A percentile compares a stretch with the other conserved stretches of the same genome.
phyloP scores from a whole-genome alignment of 2,888 invertebrate species.

The Yponomeuta evonymella region DNA sequence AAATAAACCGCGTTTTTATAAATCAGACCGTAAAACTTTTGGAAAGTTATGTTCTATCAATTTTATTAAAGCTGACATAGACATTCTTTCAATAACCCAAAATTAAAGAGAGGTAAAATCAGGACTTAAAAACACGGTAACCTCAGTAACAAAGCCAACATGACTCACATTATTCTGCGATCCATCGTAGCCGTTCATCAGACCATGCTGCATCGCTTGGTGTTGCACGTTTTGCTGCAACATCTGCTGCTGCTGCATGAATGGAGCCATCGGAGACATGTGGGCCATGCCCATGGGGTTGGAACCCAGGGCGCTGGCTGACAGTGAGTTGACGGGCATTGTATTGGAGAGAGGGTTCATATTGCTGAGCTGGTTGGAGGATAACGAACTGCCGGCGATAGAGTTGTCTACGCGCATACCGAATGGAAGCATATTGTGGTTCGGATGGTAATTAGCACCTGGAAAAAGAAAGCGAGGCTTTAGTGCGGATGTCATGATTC shows the following conservation, averaged over 20 bases:
- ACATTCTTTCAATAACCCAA: too few relatives aligned
- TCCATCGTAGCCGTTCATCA: slow-evolving; percentile 60
- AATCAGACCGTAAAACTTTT: too few relatives aligned
- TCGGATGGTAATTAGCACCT: slow-evolving; percentile 73
- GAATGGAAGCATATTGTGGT: slow-evolving; percentile 69
- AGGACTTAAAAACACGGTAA: neutral
- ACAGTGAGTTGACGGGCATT: slow-evolving; percentile 33
- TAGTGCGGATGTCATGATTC: neutral
- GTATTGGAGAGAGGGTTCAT: slow-evolving; percentile 24
- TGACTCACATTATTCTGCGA: slow-evolving; percentile 52
- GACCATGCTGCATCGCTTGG: slow-evolving; percentile 42
- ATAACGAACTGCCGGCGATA: slow-evolving; percentile 22
- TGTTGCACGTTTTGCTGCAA: slow-evolving; percentile 24
- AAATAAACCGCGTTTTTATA: too few relatives aligned
- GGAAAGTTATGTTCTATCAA: too few relatives aligned
- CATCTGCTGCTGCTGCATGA: slow-evolving; percentile 31
- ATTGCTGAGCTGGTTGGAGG: slow-evolving; percentile 12
- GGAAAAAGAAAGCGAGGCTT: slow-evolving; percentile 26
- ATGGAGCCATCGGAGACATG: slow-evolving; percentile 20
- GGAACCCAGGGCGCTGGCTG: slow-evolving; percentile 28
- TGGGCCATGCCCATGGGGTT: slow-evolving; percentile 20
- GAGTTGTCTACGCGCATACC: slow-evolving; percentile 69
- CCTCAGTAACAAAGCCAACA: neutral
- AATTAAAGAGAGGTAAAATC: neutral
- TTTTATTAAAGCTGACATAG: too few relatives aligned